Percentiles rank a stretch among this genome's conserved stretches.
phyloP scores from a whole-genome alignment of 2,113 vertebrate genomes.

The Hemichromis elongatus region DNA sequence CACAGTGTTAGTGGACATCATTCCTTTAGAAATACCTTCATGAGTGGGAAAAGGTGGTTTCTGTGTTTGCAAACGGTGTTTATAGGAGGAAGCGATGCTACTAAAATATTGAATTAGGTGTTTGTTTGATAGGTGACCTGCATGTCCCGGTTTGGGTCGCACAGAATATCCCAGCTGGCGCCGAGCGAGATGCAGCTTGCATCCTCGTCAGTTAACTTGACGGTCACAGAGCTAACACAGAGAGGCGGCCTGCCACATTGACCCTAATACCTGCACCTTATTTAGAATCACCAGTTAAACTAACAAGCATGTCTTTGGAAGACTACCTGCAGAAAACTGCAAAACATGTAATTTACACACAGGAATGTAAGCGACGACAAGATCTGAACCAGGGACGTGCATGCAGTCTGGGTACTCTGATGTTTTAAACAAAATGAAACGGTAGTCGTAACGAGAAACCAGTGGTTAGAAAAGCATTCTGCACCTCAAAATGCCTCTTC shows the following conservation, averaged over 20 bases:
- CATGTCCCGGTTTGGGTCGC: not conserved
- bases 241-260: not conserved
- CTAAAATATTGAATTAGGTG: not conserved
- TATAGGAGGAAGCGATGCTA: not conserved
- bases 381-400: not conserved
- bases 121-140: not conserved
- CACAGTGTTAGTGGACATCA: not conserved
- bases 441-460: not conserved
- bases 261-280: not conserved
- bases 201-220: not conserved
- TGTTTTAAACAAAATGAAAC: not conserved
- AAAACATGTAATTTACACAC: not conserved
- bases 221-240: not conserved
- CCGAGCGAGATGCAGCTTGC: not conserved
- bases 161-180: not conserved
- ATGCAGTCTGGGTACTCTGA: not conserved
- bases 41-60: not conserved
- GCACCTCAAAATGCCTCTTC: not conserved
- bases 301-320: not conserved
- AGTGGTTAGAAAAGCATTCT: not conserved
- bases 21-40: not conserved
- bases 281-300: not conserved
- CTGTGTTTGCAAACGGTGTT: rapidly evolving
- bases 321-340: not conserved
- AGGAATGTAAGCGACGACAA: not conserved